Base-by-base conservation (phyloP, 1,140 invertebrate genomes). In the Rhizoglyphus robini region DNA sequence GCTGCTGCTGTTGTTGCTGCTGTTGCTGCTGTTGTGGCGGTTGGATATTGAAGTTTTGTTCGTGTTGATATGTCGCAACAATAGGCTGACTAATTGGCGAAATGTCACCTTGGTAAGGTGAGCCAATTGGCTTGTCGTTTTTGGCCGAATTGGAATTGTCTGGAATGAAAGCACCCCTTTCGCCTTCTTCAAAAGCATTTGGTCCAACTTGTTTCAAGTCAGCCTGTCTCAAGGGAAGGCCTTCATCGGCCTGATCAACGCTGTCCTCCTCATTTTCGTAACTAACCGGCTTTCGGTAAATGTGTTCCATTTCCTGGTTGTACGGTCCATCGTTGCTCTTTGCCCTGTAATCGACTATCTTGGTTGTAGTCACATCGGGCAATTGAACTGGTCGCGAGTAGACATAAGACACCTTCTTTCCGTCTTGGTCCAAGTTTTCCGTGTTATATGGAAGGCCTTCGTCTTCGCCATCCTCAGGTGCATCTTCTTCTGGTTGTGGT, bases 391-490 rank as follows among this genome's bases (percentile, higher is more conserved):
- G 54, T 18, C 54, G 27, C 25, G 15, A 23, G 25, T 58, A 58
- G 2, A 58, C 54, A 18, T 18, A 58, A n/a, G 51, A 54, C 2
- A 30, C 15, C 29, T 60, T 60, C 15, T 60, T 60, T n/a, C 30
- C 30, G 23, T 60, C 27, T 23, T 60, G 30, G 36, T 60, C 58
- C 3, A 60, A 4, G 29, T 60, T 60, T 46, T 60, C 58, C 15
- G 58, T 60, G 29, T 60, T 60, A 46, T 60, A 60, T 46, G 58
- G 15, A 34, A 29, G 27, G 18, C 58, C 58, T 51, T 60, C 58
- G 29, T 60, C 58, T 32, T 60, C 58, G 36, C 13, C 15, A 4
- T 60, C 58, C 11, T 60, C 58, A 60, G 8, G 4, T 1, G 15
- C 11, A 32, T 1, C 58, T 46, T 54, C 8, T 5, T 15, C 20